These are phyloP conservation scores for Boloria selene DNA, from an alignment of 2,888 invertebrate genomes.

Conservation along the genomic window DNA sequence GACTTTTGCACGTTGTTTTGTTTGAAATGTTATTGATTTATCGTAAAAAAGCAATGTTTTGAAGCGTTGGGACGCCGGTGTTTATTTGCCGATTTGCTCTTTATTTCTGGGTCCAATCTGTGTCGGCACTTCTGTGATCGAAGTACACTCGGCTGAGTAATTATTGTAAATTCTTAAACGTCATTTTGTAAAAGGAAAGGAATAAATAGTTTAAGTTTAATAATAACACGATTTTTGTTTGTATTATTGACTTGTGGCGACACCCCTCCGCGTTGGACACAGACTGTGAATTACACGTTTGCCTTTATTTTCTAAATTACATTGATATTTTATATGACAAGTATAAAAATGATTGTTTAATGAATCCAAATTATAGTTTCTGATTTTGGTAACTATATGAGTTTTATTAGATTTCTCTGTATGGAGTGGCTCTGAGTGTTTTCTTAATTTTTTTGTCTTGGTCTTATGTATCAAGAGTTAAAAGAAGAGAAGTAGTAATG, in stretches of 20 bases:
- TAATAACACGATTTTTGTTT: slow-evolving; percentile 64
- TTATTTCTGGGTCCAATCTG: slow-evolving; percentile 72
- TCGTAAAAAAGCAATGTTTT: slow-evolving; percentile 82
- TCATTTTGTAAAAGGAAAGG: slow-evolving; percentile 76
- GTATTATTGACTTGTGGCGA: slow-evolving; percentile 49
- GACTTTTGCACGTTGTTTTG: slow-evolving; percentile 78
- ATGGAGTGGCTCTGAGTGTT: background rate
- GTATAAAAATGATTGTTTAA: slow-evolving; percentile 11
- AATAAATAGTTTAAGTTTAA: slow-evolving; percentile 81
- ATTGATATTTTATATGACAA: slow-evolving; percentile 16
- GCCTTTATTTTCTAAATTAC: background rate
- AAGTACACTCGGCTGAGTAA: slow-evolving; percentile 58
- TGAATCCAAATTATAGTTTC: slow-evolving; percentile 23
- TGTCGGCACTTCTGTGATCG: slow-evolving; percentile 61
- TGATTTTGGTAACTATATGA: slow-evolving; percentile 19
- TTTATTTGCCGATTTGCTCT: slow-evolving; percentile 69
- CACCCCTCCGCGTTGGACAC: slow-evolving; percentile 26
- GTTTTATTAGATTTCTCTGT: slow-evolving; percentile 18
- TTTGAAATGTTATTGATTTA: slow-evolving; percentile 80
- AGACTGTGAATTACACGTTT: slow-evolving; percentile 27
- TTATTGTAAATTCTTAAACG: slow-evolving; percentile 76
- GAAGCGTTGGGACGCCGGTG: slow-evolving; percentile 80
- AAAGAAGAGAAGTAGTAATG: too few relatives aligned
- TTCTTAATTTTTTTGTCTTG: too few relatives aligned
- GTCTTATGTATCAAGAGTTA: too few relatives aligned